These are phyloP conservation scores for Polia nebulosa DNA, from an alignment of 2,888 invertebrate species.

Conservation along the genomic window DNA sequence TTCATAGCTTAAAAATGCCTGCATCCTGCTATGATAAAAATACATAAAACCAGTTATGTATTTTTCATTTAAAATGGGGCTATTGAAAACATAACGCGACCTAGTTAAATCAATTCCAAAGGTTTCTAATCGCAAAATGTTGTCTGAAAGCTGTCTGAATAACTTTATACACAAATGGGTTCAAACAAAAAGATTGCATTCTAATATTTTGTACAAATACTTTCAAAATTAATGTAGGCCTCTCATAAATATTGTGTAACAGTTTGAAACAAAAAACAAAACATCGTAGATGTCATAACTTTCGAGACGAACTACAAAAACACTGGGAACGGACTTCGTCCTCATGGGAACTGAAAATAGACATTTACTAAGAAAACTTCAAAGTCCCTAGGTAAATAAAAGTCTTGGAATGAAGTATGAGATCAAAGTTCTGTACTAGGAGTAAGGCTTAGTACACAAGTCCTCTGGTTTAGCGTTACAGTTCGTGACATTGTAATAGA, in stretches of 20 bases:
- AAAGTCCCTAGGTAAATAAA: slow-evolving; percentile 47
- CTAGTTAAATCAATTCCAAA: not conserved
- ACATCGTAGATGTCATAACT: slow-evolving; percentile 14
- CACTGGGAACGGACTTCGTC: slow-evolving; percentile 9
- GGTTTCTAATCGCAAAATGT: not conserved
- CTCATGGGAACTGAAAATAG: slow-evolving; percentile 41
- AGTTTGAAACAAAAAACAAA: not conserved
- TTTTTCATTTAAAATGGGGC: not conserved
- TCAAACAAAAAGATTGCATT: not conserved
- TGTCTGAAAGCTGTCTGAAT: not conserved
- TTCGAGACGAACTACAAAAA: slow-evolving; percentile 27
- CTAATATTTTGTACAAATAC: not conserved
- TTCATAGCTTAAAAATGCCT: too few relatives aligned
- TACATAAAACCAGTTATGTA: not conserved
- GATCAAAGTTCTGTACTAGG: slow-evolving; percentile 41
- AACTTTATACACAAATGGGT: not conserved
- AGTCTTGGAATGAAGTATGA: slow-evolving; percentile 41
- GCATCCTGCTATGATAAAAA: too few relatives aligned
- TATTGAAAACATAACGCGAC: not conserved
- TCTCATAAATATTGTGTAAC: not conserved
- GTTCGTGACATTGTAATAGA: slow-evolving; percentile 50
- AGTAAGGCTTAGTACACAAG: slow-evolving; percentile 51
- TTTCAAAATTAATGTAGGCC: not conserved
- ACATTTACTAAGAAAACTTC: slow-evolving; percentile 50
- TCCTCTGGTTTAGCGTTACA: slow-evolving; percentile 29